A percentile compares a stretch with the other conserved stretches of the same genome.
Evolutionary conservation across 2,888 invertebrate genomes (phyloP).

Genomic region (Chrysomela aeneicollis): DNA sequence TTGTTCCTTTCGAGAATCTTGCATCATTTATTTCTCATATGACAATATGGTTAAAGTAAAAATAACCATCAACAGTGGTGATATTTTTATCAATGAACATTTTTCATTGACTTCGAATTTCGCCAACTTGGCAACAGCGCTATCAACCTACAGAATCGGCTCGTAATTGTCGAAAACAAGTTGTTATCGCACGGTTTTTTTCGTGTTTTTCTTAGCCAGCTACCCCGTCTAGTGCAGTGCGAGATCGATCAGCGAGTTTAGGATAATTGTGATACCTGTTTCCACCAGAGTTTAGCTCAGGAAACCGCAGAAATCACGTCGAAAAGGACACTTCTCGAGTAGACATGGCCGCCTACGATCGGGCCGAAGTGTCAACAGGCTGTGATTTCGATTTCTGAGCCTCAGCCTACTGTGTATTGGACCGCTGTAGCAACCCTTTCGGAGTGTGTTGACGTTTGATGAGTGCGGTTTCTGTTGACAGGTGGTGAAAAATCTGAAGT

Average conservation of each 20-base stretch:
- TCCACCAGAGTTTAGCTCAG: slow-evolving; percentile 11
- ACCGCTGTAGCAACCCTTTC: not conserved
- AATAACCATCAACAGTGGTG: not conserved
- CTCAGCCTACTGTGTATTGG: not conserved
- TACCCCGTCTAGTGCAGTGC: slow-evolving; percentile 34
- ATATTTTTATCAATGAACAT: slow-evolving; percentile 1
- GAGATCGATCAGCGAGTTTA: slow-evolving; percentile 33
- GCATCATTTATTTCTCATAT: too few species aligned
- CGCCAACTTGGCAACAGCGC: slow-evolving; percentile 13
- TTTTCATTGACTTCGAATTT: not conserved
- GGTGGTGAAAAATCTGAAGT: slow-evolving; percentile 9
- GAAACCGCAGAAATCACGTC: slow-evolving; percentile 30
- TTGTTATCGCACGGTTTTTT: slow-evolving; percentile 64
- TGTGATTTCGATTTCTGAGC: slow-evolving; percentile 12
- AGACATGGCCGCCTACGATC: slow-evolving; percentile 47
- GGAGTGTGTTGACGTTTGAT: slow-evolving; percentile 15
- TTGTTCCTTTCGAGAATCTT: too few species aligned
- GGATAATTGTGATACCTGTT: slow-evolving; percentile 3
- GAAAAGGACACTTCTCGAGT: slow-evolving; percentile 26
- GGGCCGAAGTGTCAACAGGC: slow-evolving; percentile 43
- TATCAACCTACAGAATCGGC: slow-evolving; percentile 62
- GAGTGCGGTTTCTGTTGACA: slow-evolving; percentile 28
- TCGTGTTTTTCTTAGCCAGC: slow-evolving; percentile 60
- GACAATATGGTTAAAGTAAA: too few species aligned
- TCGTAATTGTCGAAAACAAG: slow-evolving; percentile 69